Conservation (phyloP, 23 tunicate genomes). For the Corella eumyota region DNA sequence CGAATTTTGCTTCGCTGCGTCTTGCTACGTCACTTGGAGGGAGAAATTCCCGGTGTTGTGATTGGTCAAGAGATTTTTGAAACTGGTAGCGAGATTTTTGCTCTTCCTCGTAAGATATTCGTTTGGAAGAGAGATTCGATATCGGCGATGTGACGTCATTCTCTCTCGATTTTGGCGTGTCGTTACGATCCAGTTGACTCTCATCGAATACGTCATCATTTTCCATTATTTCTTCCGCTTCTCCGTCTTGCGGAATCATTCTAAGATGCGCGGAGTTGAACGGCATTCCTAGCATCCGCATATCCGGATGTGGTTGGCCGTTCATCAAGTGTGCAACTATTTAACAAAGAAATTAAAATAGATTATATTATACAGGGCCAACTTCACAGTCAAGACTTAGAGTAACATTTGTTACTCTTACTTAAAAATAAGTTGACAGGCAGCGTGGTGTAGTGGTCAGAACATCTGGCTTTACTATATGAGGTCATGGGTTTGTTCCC, state of each 20-base stretch:
- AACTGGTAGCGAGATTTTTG: not conserved
- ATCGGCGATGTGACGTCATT: not conserved
- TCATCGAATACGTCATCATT: slow-evolving; percentile 59
- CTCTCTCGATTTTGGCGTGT: not conserved
- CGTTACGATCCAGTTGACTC: slow-evolving; percentile 3
- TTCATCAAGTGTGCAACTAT: slow-evolving; percentile 21
- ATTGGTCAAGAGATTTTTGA: too few species aligned
- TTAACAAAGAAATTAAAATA: not conserved
- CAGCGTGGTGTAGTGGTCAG: too few species aligned
- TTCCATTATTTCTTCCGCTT: not conserved
- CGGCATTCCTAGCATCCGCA: not conserved
- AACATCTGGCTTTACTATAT: too few species aligned
- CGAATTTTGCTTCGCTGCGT: not conserved
- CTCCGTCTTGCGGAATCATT: not conserved
- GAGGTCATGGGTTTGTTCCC: too few species aligned
- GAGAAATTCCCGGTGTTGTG: too few species aligned
- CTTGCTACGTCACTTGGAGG: too few species aligned
- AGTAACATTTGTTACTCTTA: too few species aligned
- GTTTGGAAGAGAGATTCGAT: not conserved
- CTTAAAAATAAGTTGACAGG: too few species aligned
- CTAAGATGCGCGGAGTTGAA: not conserved
- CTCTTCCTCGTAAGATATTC: not conserved
- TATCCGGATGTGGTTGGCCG: slow-evolving; percentile 10
- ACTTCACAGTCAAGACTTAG: too few species aligned
- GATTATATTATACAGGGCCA: not conserved